Conservation (phyloP, 2,888 invertebrate species). For the Drosophila pullipes region DNA sequence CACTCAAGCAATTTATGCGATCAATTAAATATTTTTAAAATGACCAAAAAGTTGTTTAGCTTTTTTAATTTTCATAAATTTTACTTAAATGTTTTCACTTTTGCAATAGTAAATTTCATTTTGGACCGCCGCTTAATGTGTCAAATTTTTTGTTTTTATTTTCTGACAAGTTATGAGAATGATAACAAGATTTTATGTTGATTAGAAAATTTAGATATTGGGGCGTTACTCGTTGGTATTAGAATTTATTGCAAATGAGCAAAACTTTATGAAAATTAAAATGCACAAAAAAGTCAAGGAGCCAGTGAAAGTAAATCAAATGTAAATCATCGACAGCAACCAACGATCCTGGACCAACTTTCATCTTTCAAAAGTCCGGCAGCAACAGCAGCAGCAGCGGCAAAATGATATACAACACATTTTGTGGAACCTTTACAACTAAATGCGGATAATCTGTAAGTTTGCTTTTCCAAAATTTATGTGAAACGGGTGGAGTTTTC, state of each 20-base stretch:
- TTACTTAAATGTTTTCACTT: conserved; percentile 76
- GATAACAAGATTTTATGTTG: conserved; percentile 81
- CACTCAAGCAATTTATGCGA: conserved; percentile 75
- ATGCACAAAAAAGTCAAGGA: conserved; percentile 22
- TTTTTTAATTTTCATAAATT: conserved; percentile 85
- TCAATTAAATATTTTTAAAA: conserved; percentile 81
- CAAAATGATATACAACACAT: conserved; percentile 82
- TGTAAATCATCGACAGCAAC: conserved; percentile 79
- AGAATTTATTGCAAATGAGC: conserved; percentile 78
- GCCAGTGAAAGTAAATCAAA: conserved; percentile 75
- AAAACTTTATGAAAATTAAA: conserved; percentile 33
- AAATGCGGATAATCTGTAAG: conserved; percentile 84
- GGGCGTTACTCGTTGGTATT: conserved; percentile 37
- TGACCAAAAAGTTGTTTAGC: conserved; percentile 75
- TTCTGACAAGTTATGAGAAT: conserved; percentile 65
- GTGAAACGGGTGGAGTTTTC: conserved; percentile 80
- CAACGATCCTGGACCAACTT: conserved; percentile 63
- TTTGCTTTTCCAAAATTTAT: conserved; percentile 81
- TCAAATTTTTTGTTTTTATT: conserved; percentile 55
- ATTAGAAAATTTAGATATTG: conserved; percentile 75
- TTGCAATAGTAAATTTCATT: conserved; percentile 58
- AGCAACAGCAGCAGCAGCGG: conserved; percentile 29
- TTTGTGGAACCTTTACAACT: conserved; percentile 83
- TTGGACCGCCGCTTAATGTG: conserved; percentile 66
- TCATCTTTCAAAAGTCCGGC: conserved; percentile 65